phyloP scores from a whole-genome alignment of 1,140 invertebrate species.

The Drosophila grimshawi region DNA sequence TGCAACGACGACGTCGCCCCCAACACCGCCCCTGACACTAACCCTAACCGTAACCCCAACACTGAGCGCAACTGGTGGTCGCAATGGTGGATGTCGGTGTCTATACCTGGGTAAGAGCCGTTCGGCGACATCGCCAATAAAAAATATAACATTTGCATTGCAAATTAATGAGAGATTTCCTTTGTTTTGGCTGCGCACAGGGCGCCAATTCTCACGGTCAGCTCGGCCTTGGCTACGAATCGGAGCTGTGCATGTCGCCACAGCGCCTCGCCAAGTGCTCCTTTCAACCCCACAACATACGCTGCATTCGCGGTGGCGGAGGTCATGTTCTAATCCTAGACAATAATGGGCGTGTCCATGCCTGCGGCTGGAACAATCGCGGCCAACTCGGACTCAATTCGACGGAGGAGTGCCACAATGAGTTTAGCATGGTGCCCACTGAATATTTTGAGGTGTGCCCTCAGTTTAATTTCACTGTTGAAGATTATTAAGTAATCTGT shows the following conservation, averaged over 20 bases:
- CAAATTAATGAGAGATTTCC: slow-evolving; percentile 80
- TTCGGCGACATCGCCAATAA: slow-evolving; percentile 9
- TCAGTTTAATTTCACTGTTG: not conserved
- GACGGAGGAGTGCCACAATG: slow-evolving; percentile 63
- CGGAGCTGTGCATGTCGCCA: slow-evolving; percentile 88
- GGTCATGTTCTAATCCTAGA: slow-evolving; percentile 90
- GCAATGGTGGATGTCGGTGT: slow-evolving; percentile 57
- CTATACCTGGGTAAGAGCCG: slow-evolving; percentile 65
- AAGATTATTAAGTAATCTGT: not conserved
- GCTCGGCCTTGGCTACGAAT: slow-evolving; percentile 88
- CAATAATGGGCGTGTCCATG: slow-evolving; percentile 88
- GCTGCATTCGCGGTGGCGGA: slow-evolving; percentile 89
- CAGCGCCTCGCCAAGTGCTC: slow-evolving; percentile 85
- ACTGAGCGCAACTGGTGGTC: slow-evolving; percentile 63
- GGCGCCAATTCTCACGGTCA: slow-evolving; percentile 95
- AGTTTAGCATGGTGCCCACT: slow-evolving; percentile 68
- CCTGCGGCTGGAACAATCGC: slow-evolving; percentile 95
- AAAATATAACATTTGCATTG: slow-evolving; percentile 58
- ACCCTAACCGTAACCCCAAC: not conserved
- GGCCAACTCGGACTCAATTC: slow-evolving; percentile 89
- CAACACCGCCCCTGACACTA: slow-evolving; percentile 23
- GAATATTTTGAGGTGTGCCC: slow-evolving; percentile 67
- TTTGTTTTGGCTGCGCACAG: slow-evolving; percentile 84
- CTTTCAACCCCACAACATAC: slow-evolving; percentile 85
- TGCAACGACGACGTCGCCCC: slow-evolving; percentile 48